Percentiles rank a stretch among this genome's conserved stretches.
Conservation (phyloP, 1,140 invertebrate genomes). For the Portunus trituberculatus region DNA sequence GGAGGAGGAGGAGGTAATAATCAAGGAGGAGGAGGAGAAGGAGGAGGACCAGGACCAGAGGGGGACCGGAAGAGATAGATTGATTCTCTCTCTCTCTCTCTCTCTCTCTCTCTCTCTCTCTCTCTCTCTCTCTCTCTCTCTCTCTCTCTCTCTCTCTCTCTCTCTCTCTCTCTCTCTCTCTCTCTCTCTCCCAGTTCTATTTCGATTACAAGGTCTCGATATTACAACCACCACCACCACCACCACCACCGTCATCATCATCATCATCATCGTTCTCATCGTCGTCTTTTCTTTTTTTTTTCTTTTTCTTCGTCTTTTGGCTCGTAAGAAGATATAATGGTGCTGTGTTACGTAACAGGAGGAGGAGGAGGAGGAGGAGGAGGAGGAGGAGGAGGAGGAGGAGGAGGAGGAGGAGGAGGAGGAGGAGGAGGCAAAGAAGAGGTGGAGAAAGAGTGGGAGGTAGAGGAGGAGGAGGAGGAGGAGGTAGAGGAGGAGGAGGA, state of each 20-base stretch:
- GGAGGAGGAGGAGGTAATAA: too few relatives aligned
- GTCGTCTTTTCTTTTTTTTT: background rate
- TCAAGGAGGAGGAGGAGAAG: too few relatives aligned
- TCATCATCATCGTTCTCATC: background rate
- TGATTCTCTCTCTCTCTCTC: background rate
- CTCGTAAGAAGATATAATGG: background rate
- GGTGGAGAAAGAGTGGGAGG: background rate
- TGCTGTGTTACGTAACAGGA: background rate
- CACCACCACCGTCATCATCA: background rate
- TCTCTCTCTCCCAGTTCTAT: too few relatives aligned
- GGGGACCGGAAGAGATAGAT: background rate
- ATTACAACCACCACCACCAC: too few relatives aligned
- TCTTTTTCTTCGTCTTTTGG: background rate
- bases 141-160: too few relatives aligned
- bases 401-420: background rate
- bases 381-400: conserved; percentile 28
- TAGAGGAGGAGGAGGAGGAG: background rate
- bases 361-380: conserved; percentile 30
- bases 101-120: conserved; percentile 31
- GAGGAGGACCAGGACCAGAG: too few relatives aligned
- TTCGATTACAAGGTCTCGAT: too few relatives aligned
- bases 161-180: too few relatives aligned
- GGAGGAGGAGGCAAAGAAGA: background rate
- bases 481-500: background rate
- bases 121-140: too few relatives aligned